A percentile compares a stretch with the other conserved stretches of the same genome.
Evolutionary conservation across 1,140 invertebrate genomes (phyloP).

Genomic region (Catajapyx aquilonaris): DNA sequence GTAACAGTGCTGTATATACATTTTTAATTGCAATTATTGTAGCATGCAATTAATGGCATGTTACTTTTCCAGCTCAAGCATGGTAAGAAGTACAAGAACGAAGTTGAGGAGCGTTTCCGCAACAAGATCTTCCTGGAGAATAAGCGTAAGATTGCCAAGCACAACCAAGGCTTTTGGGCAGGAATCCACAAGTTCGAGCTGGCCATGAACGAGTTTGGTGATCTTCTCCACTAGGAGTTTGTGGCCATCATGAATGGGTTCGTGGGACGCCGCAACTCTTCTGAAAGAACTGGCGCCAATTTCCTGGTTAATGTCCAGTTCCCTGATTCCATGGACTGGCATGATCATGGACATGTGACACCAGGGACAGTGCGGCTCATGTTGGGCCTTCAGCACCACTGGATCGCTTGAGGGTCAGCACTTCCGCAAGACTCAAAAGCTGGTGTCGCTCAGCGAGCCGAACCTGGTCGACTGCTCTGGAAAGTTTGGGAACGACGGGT

Average conservation of each 20-base stretch:
- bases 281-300: constrained; percentile 26
- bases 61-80: constrained; percentile 22
- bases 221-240: constrained; percentile 70
- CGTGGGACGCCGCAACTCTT: constrained; percentile 29
- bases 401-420: constrained; percentile 53
- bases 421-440: constrained; percentile 28
- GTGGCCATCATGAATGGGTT: constrained; percentile 54
- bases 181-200: constrained; percentile 43
- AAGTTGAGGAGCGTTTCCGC: constrained; percentile 56
- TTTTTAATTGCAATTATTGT: constrained; percentile 15
- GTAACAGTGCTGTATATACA: no score
- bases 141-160: constrained; percentile 56
- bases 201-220: constrained; percentile 58
- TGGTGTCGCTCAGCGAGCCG: constrained; percentile 41
- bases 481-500: constrained; percentile 35
- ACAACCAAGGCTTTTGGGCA: constrained; percentile 47
- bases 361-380: constrained; percentile 80
- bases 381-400: constrained; percentile 79
- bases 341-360: constrained; percentile 66
- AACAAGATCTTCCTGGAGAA: constrained; percentile 78
- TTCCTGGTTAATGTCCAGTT: constrained; percentile 53
- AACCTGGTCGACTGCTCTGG: constrained; percentile 42
- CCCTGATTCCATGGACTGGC: constrained; percentile 68
- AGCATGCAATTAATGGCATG: constrained; percentile 12
- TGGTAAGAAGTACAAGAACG: constrained; percentile 42